A percentile compares a stretch with the other conserved stretches of the same genome.
These are phyloP conservation scores for Anoplopoma fimbria DNA, from an alignment of 2,113 vertebrate species.

Conservation along the genomic window DNA sequence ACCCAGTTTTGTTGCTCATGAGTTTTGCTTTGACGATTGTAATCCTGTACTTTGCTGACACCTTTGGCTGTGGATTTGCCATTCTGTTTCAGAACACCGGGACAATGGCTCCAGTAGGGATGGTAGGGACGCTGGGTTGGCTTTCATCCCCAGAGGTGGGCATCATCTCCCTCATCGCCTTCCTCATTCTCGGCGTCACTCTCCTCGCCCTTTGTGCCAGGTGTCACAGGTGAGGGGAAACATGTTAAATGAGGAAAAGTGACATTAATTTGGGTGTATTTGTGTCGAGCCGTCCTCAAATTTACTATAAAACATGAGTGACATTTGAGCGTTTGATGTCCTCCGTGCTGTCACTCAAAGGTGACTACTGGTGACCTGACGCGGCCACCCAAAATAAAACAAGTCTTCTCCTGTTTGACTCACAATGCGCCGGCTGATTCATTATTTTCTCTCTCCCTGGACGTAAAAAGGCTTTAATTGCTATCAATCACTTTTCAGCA, in stretches of 20 bases:
- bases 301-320: neutral
- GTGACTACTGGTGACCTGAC: neutral
- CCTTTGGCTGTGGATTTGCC: neutral
- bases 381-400: neutral
- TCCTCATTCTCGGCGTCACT: constrained; percentile 70
- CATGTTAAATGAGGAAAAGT: neutral
- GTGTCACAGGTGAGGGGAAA: constrained; percentile 68
- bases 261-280: neutral
- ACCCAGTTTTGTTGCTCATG: neutral
- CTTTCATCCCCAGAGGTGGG: constrained; percentile 67
- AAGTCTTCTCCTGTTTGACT: constrained; percentile 13
- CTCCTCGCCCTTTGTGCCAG: constrained; percentile 64
- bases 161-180: constrained; percentile 66
- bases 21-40: neutral
- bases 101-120: constrained; percentile 73
- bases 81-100: constrained; percentile 18
- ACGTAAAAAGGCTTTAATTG: neutral
- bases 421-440: neutral
- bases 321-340: neutral
- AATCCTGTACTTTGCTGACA: neutral
- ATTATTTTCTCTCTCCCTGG: neutral
- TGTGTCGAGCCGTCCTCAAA: neutral
- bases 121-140: constrained; percentile 34
- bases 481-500: constrained; percentile 6
- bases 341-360: neutral